Percentiles rank a stretch among this genome's conserved stretches.
These are phyloP conservation scores for Aix galericulata DNA, from an alignment of 2,113 vertebrate species.

Conservation along the genomic window DNA sequence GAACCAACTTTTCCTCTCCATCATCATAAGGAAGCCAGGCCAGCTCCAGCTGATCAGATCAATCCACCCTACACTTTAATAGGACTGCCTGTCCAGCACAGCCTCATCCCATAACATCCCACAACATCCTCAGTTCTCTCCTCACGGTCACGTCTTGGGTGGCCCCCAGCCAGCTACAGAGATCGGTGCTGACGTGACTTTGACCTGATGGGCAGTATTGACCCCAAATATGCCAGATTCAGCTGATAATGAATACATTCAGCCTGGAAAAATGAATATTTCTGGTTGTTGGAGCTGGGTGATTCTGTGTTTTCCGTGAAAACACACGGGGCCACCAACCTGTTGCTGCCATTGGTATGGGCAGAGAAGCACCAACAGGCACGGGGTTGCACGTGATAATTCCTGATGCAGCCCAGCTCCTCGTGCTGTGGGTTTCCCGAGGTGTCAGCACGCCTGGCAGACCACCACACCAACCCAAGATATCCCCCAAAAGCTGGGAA, in stretches of 20 bases:
- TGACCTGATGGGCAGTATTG: neutral
- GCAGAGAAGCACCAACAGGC: too few relatives aligned
- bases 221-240: neutral
- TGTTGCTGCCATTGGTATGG: neutral
- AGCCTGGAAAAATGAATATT: neutral
- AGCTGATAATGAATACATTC: neutral
- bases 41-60: neutral
- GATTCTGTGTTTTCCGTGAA: neutral
- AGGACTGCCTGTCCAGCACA: neutral
- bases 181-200: neutral
- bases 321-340: neutral
- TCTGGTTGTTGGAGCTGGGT: neutral
- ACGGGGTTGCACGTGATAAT: neutral
- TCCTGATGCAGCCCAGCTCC: neutral
- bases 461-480: neutral
- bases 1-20: neutral
- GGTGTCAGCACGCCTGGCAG: neutral
- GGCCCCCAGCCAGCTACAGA: neutral
- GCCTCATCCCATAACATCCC: neutral
- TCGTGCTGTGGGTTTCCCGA: neutral
- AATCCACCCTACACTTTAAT: accelerated
- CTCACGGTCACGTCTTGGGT: neutral
- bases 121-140: neutral
- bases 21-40: neutral
- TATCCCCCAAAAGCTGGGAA: neutral